phyloP scores from a whole-genome alignment of 2,888 invertebrate species.

The Drosophila robusta region DNA sequence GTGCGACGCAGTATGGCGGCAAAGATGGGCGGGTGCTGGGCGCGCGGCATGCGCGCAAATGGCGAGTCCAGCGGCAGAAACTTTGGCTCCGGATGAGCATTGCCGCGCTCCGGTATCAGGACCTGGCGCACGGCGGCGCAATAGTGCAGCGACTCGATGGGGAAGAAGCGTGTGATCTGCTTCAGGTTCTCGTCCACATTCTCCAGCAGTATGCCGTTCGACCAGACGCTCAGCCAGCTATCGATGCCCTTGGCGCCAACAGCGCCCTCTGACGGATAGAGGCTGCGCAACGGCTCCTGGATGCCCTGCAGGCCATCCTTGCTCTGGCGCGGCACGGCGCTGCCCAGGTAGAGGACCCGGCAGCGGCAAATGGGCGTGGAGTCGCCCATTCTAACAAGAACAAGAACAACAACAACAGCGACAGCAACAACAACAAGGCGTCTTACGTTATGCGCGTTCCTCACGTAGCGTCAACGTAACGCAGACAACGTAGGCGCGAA shows the following conservation, averaged over 20 bases:
- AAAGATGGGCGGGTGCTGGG: slow-evolving; percentile 97
- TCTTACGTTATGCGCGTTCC: slow-evolving; percentile 58
- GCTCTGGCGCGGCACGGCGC: slow-evolving; percentile 97
- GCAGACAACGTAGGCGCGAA: slow-evolving; percentile 48
- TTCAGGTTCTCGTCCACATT: slow-evolving; percentile 98
- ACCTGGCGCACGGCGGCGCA: slow-evolving; percentile 97
- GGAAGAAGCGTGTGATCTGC: slow-evolving; percentile 97
- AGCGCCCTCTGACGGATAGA: slow-evolving; percentile 97
- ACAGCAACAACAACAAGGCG: slow-evolving; percentile 25
- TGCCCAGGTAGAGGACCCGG: slow-evolving; percentile 97
- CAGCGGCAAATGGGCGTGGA: slow-evolving; percentile 98
- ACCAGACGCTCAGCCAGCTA: slow-evolving; percentile 98
- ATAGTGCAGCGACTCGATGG: slow-evolving; percentile 97
- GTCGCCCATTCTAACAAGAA: slow-evolving; percentile 86
- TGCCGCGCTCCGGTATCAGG: slow-evolving; percentile 88
- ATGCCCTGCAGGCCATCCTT: slow-evolving; percentile 99
- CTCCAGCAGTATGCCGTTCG: slow-evolving; percentile 96
- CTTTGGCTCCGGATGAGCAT: slow-evolving; percentile 89
- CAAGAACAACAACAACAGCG: slow-evolving; percentile 13
- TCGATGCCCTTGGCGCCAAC: slow-evolving; percentile 95
- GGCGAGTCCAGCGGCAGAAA: slow-evolving; percentile 98
- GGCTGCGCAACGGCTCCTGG: slow-evolving; percentile 97
- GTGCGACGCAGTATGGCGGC: slow-evolving; percentile 98
- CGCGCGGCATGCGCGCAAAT: slow-evolving; percentile 95
- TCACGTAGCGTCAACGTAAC: slow-evolving; percentile 31